Evolutionary conservation across 92 coral and sea anemone genomes (phyloP), one percentile per base, ranked within the genome.

Genomic region (Blastomussa wellsi): DNA sequence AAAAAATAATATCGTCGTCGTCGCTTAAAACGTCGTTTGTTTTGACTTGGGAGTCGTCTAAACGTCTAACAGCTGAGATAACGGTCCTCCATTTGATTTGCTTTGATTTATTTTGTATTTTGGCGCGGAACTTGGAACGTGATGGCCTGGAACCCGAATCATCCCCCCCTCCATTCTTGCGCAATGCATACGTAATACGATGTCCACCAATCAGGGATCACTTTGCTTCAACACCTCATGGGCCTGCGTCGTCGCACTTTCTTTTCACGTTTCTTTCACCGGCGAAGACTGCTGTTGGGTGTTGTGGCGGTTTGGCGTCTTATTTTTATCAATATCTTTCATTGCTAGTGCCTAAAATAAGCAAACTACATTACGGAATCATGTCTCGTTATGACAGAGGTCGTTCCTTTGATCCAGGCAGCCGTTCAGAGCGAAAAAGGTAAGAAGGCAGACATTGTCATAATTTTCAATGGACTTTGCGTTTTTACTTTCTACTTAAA

Each of bases 371-470:
- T 41, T 64, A 37, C 17, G 4, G 53, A 83, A 95, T 67, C 57
- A 97, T 97, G 99, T 95, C 98, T 91, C 92, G 99, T 74, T 97
- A 91, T 92, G 99, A 95, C 79, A 91, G 88, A 76, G 92, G 95
- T 76, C 98, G 98, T 68, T 92, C 95, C 20, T 97, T 95, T 82
- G 99, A 97, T 86, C 86, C 98, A 76, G 95, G 95, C 2, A 98
- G 97, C 72, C 99, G 99, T 77, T 97, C 99, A 69, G 99, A 97
- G 69, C 95, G 99, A 76, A 97, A 97, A 90, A 95, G 99, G 99
- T 97, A 85, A 83, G 95, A 33, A 19, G 20, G 3, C 42, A 69
- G 67, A 20, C 81, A 52, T 17, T 13, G 22, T 41, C 24, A 29
- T 31, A 10, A 38, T 42, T 42, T 31, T 28, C 60, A 35, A 70